Evolutionary conservation across 2,113 vertebrate species (phyloP).

Genomic region (Dasyurus viverrinus): DNA sequence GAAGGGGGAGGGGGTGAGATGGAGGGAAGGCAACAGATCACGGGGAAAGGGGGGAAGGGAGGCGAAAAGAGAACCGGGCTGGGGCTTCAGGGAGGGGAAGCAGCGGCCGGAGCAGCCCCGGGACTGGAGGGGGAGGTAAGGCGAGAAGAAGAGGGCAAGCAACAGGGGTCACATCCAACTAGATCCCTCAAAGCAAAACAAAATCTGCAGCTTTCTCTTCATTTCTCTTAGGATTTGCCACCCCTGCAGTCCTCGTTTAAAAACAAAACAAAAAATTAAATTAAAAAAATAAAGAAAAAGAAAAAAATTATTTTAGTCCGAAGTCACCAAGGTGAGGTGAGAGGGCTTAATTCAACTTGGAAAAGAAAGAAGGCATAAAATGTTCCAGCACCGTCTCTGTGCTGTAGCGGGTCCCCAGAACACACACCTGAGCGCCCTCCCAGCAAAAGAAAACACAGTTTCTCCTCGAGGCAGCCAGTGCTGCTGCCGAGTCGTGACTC

Average conservation of each 20-base stretch:
- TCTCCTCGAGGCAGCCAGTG: neutral
- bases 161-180: slow-evolving; percentile 67
- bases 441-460: neutral
- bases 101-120: slow-evolving; percentile 56
- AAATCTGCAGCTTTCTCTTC: slow-evolving; percentile 73
- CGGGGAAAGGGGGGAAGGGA: slow-evolving; percentile 66
- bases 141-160: neutral
- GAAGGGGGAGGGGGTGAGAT: slow-evolving; percentile 56
- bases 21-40: slow-evolving; percentile 67
- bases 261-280: slow-evolving; percentile 66
- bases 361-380: neutral
- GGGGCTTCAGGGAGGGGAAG: slow-evolving; percentile 63
- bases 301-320: slow-evolving; percentile 55
- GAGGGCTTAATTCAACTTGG: slow-evolving; percentile 64
- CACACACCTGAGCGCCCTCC: slow-evolving; percentile 69
- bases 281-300: neutral
- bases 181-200: slow-evolving; percentile 68
- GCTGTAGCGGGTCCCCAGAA: slow-evolving; percentile 72
- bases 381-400: neutral
- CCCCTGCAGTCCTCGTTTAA: slow-evolving; percentile 74
- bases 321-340: slow-evolving; percentile 68
- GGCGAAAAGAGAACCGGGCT: slow-evolving; percentile 7
- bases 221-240: slow-evolving; percentile 73
- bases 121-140: slow-evolving; percentile 24
- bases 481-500: slow-evolving; percentile 36